These are phyloP conservation scores for Mustelus asterias DNA, from an alignment of 2,113 vertebrate species.

Conservation along the genomic window DNA sequence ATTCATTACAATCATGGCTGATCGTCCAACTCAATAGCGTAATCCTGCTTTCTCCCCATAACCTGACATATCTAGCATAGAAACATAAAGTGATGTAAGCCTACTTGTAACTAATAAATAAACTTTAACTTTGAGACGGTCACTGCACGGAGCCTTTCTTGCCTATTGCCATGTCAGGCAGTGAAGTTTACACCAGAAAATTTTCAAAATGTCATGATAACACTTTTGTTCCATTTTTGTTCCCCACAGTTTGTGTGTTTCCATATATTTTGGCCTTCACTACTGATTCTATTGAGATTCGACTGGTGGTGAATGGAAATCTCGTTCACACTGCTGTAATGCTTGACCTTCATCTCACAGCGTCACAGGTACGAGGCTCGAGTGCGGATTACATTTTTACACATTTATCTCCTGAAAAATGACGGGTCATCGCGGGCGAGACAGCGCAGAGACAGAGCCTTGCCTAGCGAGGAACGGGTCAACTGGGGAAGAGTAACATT, in stretches of 20 bases:
- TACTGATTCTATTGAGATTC: slow-evolving; percentile 93
- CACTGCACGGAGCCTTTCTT: neutral
- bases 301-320: slow-evolving; percentile 94
- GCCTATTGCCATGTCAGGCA: too few relatives aligned
- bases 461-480: neutral
- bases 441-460: neutral
- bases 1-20: too few relatives aligned
- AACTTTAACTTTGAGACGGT: neutral
- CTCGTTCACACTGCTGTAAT: slow-evolving; percentile 94
- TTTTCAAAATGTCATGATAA: neutral
- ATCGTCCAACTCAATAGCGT: too few relatives aligned
- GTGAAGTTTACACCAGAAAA: too few relatives aligned
- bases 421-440: neutral
- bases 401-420: neutral
- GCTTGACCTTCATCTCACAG: slow-evolving; percentile 82
- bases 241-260: slow-evolving; percentile 85
- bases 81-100: too few relatives aligned
- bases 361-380: slow-evolving; percentile 76
- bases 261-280: slow-evolving; percentile 97
- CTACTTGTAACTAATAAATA: too few relatives aligned
- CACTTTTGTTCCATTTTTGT: slow-evolving; percentile 32
- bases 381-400: neutral
- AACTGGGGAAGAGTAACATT: neutral
- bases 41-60: too few relatives aligned
- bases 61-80: too few relatives aligned